Conservation (phyloP, 1,140 invertebrate species). For the Drosophila watanabei region DNA sequence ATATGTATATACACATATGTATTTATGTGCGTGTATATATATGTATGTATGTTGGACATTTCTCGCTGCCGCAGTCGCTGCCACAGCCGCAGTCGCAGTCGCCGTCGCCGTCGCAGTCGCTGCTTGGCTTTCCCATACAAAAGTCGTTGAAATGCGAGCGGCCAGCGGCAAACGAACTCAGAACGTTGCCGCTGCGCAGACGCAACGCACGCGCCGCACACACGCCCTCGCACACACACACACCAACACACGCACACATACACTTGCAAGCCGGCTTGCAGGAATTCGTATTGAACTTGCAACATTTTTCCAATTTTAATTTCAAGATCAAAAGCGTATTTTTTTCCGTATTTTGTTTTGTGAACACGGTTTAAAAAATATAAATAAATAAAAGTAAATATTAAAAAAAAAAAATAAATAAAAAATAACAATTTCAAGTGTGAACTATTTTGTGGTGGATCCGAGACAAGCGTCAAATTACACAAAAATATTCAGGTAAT, state of each 20-base stretch:
- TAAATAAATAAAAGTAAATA: not conserved
- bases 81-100: slow-evolving; percentile 29
- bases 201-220: slow-evolving; percentile 74
- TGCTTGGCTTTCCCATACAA: slow-evolving; percentile 22
- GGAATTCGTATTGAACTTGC: slow-evolving; percentile 12
- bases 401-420: no score
- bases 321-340: slow-evolving; percentile 2
- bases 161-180: slow-evolving; percentile 71
- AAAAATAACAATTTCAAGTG: not conserved
- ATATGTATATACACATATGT: slow-evolving; percentile 25
- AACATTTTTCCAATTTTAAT: slow-evolving; percentile 1
- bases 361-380: not conserved
- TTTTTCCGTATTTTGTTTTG: slow-evolving; percentile 20
- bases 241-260: not conserved
- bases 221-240: slow-evolving; percentile 24
- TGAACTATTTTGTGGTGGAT: slow-evolving; percentile 26
- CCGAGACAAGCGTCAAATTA: slow-evolving; percentile 18
- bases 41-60: slow-evolving; percentile 17
- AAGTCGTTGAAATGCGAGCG: slow-evolving; percentile 73
- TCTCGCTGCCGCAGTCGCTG: slow-evolving; percentile 1
- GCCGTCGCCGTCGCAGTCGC: slow-evolving; percentile 44
- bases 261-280: slow-evolving; percentile 37
- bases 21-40: not conserved
- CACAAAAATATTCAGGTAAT: slow-evolving; percentile 34
- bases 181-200: slow-evolving; percentile 76